A percentile compares a stretch with the other conserved stretches of the same genome.
Conservation (phyloP, 53 echinoderm and acorn worm genomes). For the Astropecten irregularis region DNA sequence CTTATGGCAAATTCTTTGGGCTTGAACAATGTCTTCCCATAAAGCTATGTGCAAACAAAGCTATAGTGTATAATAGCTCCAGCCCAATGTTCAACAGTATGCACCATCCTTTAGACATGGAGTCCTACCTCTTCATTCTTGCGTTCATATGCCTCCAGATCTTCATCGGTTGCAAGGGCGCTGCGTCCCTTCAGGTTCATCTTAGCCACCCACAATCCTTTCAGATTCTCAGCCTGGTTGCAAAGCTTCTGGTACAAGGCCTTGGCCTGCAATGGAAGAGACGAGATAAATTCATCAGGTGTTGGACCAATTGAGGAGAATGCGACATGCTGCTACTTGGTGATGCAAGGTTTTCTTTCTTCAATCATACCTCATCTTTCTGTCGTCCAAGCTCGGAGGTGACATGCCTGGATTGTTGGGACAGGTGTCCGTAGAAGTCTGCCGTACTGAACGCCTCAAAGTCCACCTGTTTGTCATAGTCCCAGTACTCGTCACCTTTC, state of each 20-base stretch:
- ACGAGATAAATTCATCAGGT: neutral
- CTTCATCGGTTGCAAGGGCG: constrained; percentile 89
- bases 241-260: constrained; percentile 86
- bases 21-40: no score
- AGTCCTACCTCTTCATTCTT: constrained; percentile 78
- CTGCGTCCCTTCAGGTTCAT: constrained; percentile 86
- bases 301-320: no score
- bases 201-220: constrained; percentile 99
- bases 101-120: no score
- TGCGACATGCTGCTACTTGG: no score
- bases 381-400: constrained; percentile 92
- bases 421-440: constrained; percentile 88
- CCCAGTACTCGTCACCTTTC: constrained; percentile 97
- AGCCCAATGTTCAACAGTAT: no score
- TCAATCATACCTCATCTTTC: constrained; percentile 86
- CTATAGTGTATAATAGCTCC: no score
- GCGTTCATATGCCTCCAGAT: constrained; percentile 86
- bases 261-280: constrained; percentile 74
- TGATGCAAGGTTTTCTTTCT: neutral
- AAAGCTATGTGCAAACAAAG: no score
- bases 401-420: constrained; percentile 85
- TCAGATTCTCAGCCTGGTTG: constrained; percentile 93
- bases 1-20: no score
- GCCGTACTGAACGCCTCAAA: constrained; percentile 89
- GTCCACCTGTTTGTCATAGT: constrained; percentile 95